Evolutionary conservation across 2,888 invertebrate genomes (phyloP), one percentile per base, ranked within the genome.

Genomic region (Leptarthrus brevirostris): DNA sequence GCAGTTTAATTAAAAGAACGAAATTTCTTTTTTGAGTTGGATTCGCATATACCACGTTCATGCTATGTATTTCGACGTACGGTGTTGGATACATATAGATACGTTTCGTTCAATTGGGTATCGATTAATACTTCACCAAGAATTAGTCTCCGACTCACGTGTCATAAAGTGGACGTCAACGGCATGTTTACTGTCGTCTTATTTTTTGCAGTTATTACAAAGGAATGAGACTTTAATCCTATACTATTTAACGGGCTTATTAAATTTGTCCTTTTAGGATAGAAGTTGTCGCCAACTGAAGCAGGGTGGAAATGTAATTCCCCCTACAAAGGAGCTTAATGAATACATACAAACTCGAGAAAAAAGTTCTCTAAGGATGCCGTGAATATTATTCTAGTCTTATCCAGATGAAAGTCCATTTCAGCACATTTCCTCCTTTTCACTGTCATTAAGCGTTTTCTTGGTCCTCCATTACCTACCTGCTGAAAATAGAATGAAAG

Each of bases 1-100:
- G 47, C 47, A 44, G 47, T 64, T 64, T 64, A 64, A 64, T 64
- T 64, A 64, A 64, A 64, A 64, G 22, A 64, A n/a, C 64, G 40
- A 40, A 40, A 40, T 1, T 40, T 40, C 40, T 12, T 40, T 12
- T 40, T 12, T 40, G n/a, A 40, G 12, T n/a, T 40, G 40, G 40
- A 40, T 30, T 30, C 8, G 4, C 8, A 8, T 40, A 40, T 12
- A 40, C 2, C 8, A 3, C 12, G 1, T 12, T 40, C 10, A 3
- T 40, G 8, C n/a, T 40, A 3, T 40, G 40, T 3, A 40, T 12
- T 40, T 40, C 40, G 40, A 12, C 8, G 12, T 12, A 12, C 6
- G 40, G 12, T n/a, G 40, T 12, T n/a, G 40, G 40, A 40, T 30
- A 30, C n/a, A n/a, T n/a, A n/a, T n/a, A n/a, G n/a, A n/a, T 30